Evolutionary conservation across 2,113 vertebrate species (phyloP), one percentile per base, ranked within the genome.

Genomic region (Oplegnathus fasciatus): DNA sequence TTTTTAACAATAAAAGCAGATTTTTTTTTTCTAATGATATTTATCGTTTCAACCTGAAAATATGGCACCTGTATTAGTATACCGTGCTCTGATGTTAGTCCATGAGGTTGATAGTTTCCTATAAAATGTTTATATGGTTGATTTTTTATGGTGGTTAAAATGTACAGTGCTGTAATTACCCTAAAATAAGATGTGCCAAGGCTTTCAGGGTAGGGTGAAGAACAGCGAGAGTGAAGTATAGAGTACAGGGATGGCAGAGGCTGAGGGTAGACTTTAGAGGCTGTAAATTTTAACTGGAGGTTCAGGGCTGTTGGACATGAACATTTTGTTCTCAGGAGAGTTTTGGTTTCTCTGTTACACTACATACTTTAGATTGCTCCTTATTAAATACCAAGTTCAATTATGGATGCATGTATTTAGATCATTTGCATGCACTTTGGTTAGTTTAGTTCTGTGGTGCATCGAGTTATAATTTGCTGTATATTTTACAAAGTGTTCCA

Each of bases 281-380:
- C 65, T 69, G 18, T 70, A 75, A 32, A 88, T 54, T 75, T 84
- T 75, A 75, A 72, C 73, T 69, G 44, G 50, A 61, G 34, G 28
- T 68, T 73, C 46, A 37, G 44, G 68, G 4, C 48, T 50, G 65
- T 66, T 60, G 58, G n/a, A 67, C 44, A 32, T 82, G 66, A 74
- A 80, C 71, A 82, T 74, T 86, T 70, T 65, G 74, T 84, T 86
- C 78, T 84, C 66, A 15, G 28, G 58, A 72, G 62, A 85, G 42
- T 71, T 84, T 62, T 40, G 6, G 61, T 83, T 9, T 61, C 2
- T 40, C 22, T 77, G 34, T 58, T 6, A 64, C 37, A 26, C 46
- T 24, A 9, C 60, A 79, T 55, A 9, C 42, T 44, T 83, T 9
- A 57, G 11, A 55, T 77, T 2, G 3, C 3, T 67, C 24, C 26